phyloP scores from a whole-genome alignment of 2,797 vertebrate genomes.

The Schizopygopsis malacanthus region DNA sequence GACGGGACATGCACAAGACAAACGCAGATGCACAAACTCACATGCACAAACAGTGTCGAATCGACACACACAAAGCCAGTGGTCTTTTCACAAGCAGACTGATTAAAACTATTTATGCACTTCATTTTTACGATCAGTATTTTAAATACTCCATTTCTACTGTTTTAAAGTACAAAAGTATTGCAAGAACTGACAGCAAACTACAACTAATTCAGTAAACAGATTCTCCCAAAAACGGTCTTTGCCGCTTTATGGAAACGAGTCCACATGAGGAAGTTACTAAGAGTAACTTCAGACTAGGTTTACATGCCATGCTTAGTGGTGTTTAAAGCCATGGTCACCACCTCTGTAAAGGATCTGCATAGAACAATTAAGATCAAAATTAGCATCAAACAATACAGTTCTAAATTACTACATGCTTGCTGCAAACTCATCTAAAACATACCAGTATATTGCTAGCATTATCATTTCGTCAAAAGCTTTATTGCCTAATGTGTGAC shows the following conservation, averaged over 20 bases:
- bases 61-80: slow-evolving; percentile 67
- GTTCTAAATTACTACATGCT: slow-evolving; percentile 50
- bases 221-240: slow-evolving; percentile 7
- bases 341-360: slow-evolving; percentile 40
- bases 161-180: slow-evolving; percentile 7
- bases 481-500: slow-evolving; percentile 31
- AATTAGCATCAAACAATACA: slow-evolving; percentile 45
- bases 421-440: slow-evolving; percentile 43
- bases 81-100: slow-evolving; percentile 83
- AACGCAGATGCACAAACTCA: slow-evolving; percentile 51
- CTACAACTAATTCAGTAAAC: slow-evolving; percentile 10
- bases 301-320: slow-evolving; percentile 56
- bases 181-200: neutral
- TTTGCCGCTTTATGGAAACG: neutral
- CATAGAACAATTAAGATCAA: slow-evolving; percentile 45
- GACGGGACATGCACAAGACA: slow-evolving; percentile 50
- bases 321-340: slow-evolving; percentile 50
- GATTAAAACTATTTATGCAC: slow-evolving; percentile 39
- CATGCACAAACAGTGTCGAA: slow-evolving; percentile 48
- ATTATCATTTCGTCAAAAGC: slow-evolving; percentile 34
- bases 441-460: slow-evolving; percentile 21
- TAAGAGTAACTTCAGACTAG: slow-evolving; percentile 45
- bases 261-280: slow-evolving; percentile 53
- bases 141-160: neutral
- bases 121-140: neutral